phyloP scores from a whole-genome alignment of 2,113 vertebrate genomes.

The Phyllostomus discolor region DNA sequence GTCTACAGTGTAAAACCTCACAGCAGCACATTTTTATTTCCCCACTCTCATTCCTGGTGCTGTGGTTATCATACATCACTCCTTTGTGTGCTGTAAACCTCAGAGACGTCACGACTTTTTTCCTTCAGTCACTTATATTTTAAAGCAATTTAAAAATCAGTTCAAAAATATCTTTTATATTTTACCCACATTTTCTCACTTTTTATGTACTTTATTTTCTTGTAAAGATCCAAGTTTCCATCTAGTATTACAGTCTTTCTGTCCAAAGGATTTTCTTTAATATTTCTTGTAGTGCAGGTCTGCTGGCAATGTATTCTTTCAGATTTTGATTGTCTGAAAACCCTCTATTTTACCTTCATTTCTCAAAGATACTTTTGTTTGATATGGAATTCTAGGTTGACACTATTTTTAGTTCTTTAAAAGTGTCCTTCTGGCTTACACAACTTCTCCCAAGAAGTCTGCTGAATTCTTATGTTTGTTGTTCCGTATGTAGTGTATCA shows the following conservation, averaged over 20 bases:
- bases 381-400: neutral
- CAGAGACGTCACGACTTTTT: neutral
- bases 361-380: constrained; percentile 12
- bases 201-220: neutral
- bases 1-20: neutral
- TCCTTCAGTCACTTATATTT: constrained; percentile 27
- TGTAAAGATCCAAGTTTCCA: neutral
- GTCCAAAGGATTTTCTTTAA: neutral
- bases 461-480: neutral
- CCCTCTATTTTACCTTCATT: neutral
- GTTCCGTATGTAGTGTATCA: neutral
- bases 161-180: constrained; percentile 27
- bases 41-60: neutral
- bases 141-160: constrained; percentile 41
- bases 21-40: neutral
- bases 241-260: neutral
- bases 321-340: neutral
- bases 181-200: constrained; percentile 1
- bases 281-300: neutral
- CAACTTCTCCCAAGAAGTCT: neutral
- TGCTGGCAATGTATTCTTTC: neutral
- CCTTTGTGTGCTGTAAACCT: neutral
- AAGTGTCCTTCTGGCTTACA: neutral
- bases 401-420: neutral
- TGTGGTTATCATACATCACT: neutral